Evolutionary conservation across 2,888 invertebrate genomes (phyloP).

Genomic region (Aphodius sticticus): DNA sequence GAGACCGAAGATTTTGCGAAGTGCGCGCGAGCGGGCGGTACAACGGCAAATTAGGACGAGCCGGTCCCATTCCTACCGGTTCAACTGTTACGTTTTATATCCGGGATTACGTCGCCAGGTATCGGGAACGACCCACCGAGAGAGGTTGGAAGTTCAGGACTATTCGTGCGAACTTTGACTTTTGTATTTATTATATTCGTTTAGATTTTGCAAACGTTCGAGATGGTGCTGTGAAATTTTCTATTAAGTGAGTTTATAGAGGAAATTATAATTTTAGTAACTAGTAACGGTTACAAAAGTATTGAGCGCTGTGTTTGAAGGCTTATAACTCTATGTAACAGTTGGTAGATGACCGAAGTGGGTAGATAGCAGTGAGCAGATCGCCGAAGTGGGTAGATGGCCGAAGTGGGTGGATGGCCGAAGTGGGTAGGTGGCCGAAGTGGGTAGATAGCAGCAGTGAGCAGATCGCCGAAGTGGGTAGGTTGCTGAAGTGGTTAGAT

Average conservation of each 20-base stretch:
- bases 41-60: slow-evolving; percentile 4
- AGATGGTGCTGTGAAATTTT: neutral
- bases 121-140: neutral
- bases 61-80: neutral
- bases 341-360: no score
- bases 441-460: no score
- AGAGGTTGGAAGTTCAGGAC: neutral
- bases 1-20: slow-evolving; percentile 4
- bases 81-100: slow-evolving; percentile 4
- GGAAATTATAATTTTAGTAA: no score
- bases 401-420: no score
- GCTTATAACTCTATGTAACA: no score
- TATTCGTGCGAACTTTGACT: neutral
- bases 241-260: neutral
- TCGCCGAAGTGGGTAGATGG: no score
- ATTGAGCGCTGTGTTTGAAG: no score
- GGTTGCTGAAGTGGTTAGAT: no score
- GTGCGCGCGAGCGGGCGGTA: neutral
- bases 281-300: no score
- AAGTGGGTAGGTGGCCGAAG: no score
- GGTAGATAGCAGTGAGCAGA: no score
- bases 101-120: neutral
- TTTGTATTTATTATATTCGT: neutral
- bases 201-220: neutral
- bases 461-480: no score